Base-by-base conservation (phyloP, 2,797 vertebrate genomes). In the Sphaeramia orbicularis region DNA sequence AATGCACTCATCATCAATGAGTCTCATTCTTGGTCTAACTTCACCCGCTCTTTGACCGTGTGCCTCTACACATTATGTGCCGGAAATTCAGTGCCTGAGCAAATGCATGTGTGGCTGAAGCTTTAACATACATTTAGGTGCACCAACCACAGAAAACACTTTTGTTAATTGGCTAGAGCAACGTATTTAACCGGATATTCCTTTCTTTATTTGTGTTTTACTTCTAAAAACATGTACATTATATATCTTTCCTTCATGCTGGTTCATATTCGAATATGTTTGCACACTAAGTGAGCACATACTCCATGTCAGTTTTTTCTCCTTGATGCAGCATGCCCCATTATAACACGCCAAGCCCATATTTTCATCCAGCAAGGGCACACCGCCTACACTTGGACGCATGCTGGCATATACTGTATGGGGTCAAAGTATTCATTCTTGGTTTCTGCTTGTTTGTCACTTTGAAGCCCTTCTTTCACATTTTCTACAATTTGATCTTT, bases 61-160 rank as follows among this genome's bases (percentile, higher is more conserved):
- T 76, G 62, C 51, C 24, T 65, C 65, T 57, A 53, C 78, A 63
- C 69, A 65, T 64, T 47, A 14, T 61, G 62, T 72, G 55, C 75
- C 75, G 18, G 7, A 65, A 40, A 56, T 54, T 77, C 71, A 76
- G 87, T 71, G 84, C 75, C 67, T 78, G 63, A 50, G 84, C 56
- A 74, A 60, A 81, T 83, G 90, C 89, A 89, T 94, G 91, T 61
- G 78, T 75, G 73, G 72, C 90, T 89, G 86, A 71, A 73, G 88
- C 87, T 89, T 89, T 43, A 52, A 78, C 75, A 60, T 77, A 40
- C 52, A 78, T 61, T 45, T 83, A 81, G 69, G 76, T 52, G 66
- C 69, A 69, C 53, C 50, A 5, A 44, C 30, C 38, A 42, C 76
- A 66, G 63, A 57, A 47, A 37, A 35, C 70, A 56, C 61, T 58